Conservation (phyloP, 2,888 invertebrate genomes). For the Lepetodrilus schrolli region DNA sequence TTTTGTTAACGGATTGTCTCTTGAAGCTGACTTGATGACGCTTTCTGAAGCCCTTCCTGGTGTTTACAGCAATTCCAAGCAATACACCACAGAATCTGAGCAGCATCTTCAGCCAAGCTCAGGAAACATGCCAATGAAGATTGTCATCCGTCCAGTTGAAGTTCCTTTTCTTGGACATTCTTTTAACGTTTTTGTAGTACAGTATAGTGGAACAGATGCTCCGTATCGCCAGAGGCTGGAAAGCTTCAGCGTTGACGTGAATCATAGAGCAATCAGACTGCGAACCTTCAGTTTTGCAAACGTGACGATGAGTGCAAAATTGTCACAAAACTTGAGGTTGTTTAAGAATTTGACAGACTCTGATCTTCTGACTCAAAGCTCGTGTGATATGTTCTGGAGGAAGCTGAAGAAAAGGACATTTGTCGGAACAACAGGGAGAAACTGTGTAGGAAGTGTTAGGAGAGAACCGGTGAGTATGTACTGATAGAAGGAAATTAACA, state of each 20-base stretch:
- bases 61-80: slow-evolving; percentile 45
- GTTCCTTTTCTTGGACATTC: slow-evolving; percentile 48
- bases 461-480: slow-evolving; percentile 49
- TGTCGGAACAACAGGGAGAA: slow-evolving; percentile 56
- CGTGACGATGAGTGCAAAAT: slow-evolving; percentile 41
- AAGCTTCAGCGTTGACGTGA: slow-evolving; percentile 48
- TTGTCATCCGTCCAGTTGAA: slow-evolving; percentile 50
- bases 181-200: slow-evolving; percentile 56
- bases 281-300: slow-evolving; percentile 45
- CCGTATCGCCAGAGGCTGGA: slow-evolving; percentile 53
- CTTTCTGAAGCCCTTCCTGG: slow-evolving; percentile 50
- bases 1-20: slow-evolving; percentile 2
- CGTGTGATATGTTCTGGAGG: slow-evolving; percentile 64
- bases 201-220: slow-evolving; percentile 46
- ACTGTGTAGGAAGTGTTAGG: slow-evolving; percentile 53
- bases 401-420: slow-evolving; percentile 51
- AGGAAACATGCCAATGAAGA: slow-evolving; percentile 36
- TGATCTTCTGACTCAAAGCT: slow-evolving; percentile 51
- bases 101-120: not conserved
- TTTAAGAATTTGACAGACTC: slow-evolving; percentile 41
- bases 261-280: slow-evolving; percentile 45
- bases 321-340: slow-evolving; percentile 36
- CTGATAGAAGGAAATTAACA: no score
- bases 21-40: slow-evolving; percentile 42
- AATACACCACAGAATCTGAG: slow-evolving; percentile 34